phyloP scores from a whole-genome alignment of 2,113 vertebrate genomes.

The Salminus brasiliensis region DNA sequence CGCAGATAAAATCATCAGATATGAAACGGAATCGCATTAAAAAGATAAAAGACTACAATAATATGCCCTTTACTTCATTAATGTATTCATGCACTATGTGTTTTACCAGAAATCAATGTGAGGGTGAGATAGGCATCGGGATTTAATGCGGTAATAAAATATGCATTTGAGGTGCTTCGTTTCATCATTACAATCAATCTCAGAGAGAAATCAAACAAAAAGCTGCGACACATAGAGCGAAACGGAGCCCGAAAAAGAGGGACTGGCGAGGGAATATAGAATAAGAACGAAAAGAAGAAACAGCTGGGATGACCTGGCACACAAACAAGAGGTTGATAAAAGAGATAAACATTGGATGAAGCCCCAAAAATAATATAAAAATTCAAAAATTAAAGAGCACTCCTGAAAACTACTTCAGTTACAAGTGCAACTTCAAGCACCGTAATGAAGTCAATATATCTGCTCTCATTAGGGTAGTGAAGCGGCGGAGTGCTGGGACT shows the following conservation, averaged over 20 bases:
- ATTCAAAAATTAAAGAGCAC: not conserved
- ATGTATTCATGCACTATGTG: conserved; percentile 20
- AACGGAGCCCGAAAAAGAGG: not conserved
- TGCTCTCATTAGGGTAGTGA: conserved; percentile 16
- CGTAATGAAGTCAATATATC: conserved; percentile 1
- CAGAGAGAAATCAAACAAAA: not conserved
- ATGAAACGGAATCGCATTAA: conserved; percentile 12
- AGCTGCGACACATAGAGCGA: not conserved
- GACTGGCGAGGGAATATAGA: not conserved
- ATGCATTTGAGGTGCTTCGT: conserved; percentile 10
- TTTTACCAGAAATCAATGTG: not conserved
- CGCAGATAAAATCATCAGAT: conserved; percentile 19
- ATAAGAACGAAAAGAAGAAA: not conserved
- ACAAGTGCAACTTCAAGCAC: conserved; percentile 1
- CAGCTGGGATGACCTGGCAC: not conserved
- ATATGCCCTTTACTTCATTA: conserved; percentile 16
- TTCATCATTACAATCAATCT: conserved; percentile 27
- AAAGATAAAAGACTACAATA: conserved; percentile 15
- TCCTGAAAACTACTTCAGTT: not conserved
- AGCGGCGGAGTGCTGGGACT: not conserved
- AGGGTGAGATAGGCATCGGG: conserved; percentile 1
- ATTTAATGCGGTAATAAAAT: conserved; percentile 13
- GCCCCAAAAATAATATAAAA: not conserved
- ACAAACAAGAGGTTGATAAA: not conserved
- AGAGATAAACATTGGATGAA: not conserved